phyloP scores from a whole-genome alignment of 2,888 invertebrate genomes.

The Orthonevra nobilis region DNA sequence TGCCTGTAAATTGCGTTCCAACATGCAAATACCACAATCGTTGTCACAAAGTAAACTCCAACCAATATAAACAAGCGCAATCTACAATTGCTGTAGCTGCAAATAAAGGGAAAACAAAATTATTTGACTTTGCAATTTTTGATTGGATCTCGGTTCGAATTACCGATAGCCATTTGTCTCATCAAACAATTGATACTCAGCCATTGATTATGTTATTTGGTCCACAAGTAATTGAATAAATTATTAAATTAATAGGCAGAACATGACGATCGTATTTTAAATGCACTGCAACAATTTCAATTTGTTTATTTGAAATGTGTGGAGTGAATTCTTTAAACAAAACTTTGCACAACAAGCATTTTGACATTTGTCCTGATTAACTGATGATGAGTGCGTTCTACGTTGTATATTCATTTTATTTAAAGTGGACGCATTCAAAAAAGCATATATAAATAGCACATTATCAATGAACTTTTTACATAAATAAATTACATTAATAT shows the following conservation, averaged over 20 bases:
- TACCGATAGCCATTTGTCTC: slow-evolving; percentile 72
- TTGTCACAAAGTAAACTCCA: slow-evolving; percentile 71
- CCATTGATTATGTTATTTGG: slow-evolving; percentile 38
- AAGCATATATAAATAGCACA: no score
- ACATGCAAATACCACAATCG: slow-evolving; percentile 73
- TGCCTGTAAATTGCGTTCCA: slow-evolving; percentile 74
- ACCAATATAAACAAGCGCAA: slow-evolving; percentile 72
- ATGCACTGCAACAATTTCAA: not conserved
- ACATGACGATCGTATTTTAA: slow-evolving; percentile 12
- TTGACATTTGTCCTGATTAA: no score
- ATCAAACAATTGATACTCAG: slow-evolving; percentile 69
- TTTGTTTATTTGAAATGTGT: not conserved
- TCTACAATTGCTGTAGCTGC: slow-evolving; percentile 72
- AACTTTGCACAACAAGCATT: no score
- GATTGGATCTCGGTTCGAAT: not conserved
- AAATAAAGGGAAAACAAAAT: not conserved
- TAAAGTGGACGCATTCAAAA: no score
- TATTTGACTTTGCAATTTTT: not conserved
- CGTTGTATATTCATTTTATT: no score
- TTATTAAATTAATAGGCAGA: slow-evolving; percentile 2
- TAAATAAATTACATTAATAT: no score
- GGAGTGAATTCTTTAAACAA: not conserved
- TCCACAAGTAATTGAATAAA: not conserved
- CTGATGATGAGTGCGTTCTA: no score
- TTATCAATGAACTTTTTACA: no score